Evolutionary conservation across 2,888 invertebrate genomes (phyloP).

Genomic region (Craniophora ligustri): DNA sequence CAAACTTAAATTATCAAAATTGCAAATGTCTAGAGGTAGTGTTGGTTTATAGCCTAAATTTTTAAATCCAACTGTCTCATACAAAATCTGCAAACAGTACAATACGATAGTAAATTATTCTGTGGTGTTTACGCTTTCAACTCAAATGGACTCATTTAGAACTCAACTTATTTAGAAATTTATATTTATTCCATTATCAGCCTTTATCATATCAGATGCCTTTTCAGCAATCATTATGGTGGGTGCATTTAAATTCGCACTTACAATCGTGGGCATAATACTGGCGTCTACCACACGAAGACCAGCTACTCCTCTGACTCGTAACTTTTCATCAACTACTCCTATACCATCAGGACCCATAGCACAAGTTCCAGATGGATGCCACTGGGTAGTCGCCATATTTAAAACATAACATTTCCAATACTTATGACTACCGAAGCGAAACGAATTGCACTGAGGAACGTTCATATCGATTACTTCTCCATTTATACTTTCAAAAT

Average conservation of each 20-base stretch:
- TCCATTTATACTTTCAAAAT: slow-evolving; percentile 53
- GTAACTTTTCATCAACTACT: slow-evolving; percentile 65
- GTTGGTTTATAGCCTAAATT: no score
- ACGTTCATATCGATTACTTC: slow-evolving; percentile 48
- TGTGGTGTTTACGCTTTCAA: no score
- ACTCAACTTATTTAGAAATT: neutral
- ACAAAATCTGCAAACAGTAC: no score
- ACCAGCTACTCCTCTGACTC: slow-evolving; percentile 85
- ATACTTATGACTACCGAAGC: slow-evolving; percentile 56
- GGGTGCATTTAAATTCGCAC: slow-evolving; percentile 90
- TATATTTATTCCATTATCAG: slow-evolving; percentile 54
- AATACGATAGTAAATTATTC: no score
- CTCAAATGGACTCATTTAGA: no score
- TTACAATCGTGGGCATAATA: slow-evolving; percentile 89
- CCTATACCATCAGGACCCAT: slow-evolving; percentile 64
- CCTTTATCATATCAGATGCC: slow-evolving; percentile 88
- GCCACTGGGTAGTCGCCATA: slow-evolving; percentile 89
- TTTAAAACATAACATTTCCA: slow-evolving; percentile 63
- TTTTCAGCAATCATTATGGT: slow-evolving; percentile 90
- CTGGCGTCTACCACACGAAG: slow-evolving; percentile 90
- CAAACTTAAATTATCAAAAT: no score
- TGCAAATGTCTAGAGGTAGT: no score
- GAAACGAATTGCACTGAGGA: slow-evolving; percentile 50
- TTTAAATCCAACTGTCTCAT: no score
- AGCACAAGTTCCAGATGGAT: slow-evolving; percentile 64